Percentiles rank a stretch among this genome's conserved stretches.
These are phyloP conservation scores for Podarcis raffonei DNA, from an alignment of 2,113 vertebrate species.

Conservation along the genomic window DNA sequence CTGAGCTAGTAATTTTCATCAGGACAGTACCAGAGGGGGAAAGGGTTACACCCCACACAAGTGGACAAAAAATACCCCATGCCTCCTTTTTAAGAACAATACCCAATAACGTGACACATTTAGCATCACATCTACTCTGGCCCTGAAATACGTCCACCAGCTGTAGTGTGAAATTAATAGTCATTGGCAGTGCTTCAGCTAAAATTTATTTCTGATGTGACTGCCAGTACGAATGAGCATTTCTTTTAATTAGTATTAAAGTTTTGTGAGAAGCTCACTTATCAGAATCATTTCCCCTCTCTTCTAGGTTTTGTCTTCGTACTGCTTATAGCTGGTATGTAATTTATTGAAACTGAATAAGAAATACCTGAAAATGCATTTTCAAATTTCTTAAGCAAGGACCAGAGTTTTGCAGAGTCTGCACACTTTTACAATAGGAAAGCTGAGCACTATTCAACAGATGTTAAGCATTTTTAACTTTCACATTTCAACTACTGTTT, in stretches of 20 bases:
- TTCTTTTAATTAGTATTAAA: neutral
- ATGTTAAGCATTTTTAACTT: too few species aligned
- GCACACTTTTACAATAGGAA: neutral
- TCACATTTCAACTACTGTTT: too few species aligned
- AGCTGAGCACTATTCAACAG: neutral
- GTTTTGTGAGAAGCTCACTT: neutral
- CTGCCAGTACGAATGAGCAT: neutral
- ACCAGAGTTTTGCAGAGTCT: neutral
- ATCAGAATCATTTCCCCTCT: neutral
- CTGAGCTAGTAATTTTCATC: too few species aligned
- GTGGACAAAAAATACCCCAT: neutral
- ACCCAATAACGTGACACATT: neutral
- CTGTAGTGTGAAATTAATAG: neutral
- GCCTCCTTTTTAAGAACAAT: neutral
- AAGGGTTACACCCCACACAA: too few species aligned
- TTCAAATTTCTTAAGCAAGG: neutral
- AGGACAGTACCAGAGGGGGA: too few species aligned
- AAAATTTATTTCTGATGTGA: neutral
- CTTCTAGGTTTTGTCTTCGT: neutral
- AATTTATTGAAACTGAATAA: neutral
- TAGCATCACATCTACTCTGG: neutral
- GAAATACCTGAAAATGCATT: neutral
- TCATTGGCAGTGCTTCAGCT: neutral
- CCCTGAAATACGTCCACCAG: neutral
- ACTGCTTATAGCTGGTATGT: constrained; percentile 17